Conservation (phyloP, 2,888 invertebrate species). For the Calameuta pallipes region DNA sequence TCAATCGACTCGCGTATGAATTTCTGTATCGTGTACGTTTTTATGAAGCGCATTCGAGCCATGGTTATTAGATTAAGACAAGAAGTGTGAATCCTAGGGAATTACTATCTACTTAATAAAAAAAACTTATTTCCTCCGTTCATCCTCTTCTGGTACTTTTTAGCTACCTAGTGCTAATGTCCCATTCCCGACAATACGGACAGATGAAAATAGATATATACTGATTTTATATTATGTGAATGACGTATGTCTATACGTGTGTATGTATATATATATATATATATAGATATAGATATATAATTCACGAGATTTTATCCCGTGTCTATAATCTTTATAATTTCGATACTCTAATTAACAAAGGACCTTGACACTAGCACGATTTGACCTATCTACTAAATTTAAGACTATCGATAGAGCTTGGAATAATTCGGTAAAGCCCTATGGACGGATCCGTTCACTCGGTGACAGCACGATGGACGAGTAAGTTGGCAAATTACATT, state of each 20-base stretch:
- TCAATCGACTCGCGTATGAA: background rate
- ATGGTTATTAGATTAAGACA: background rate
- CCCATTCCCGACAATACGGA: background rate
- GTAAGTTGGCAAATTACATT: slow-evolving; percentile 50
- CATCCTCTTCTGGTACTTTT: background rate
- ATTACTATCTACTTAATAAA: background rate
- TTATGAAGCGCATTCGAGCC: background rate
- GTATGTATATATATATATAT: background rate
- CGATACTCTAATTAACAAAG: background rate
- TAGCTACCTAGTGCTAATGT: slow-evolving; percentile 5
- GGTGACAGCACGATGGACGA: slow-evolving; percentile 61
- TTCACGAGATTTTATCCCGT: background rate
- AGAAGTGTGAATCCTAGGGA: background rate
- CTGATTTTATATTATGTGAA: background rate
- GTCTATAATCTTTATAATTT: background rate
- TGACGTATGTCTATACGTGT: background rate
- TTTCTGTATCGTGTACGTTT: background rate
- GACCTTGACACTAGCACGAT: background rate
- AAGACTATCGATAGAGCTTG: slow-evolving; percentile 58
- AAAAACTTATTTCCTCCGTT: slow-evolving; percentile 10
- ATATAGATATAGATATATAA: background rate
- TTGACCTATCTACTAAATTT: slow-evolving; percentile 32
- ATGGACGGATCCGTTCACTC: slow-evolving; percentile 63
- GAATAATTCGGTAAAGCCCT: slow-evolving; percentile 61
- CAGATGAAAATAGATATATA: background rate